These are phyloP conservation scores for Sphenodon punctatus DNA, from an alignment of 2,797 vertebrate genomes.

Conservation along the genomic window DNA sequence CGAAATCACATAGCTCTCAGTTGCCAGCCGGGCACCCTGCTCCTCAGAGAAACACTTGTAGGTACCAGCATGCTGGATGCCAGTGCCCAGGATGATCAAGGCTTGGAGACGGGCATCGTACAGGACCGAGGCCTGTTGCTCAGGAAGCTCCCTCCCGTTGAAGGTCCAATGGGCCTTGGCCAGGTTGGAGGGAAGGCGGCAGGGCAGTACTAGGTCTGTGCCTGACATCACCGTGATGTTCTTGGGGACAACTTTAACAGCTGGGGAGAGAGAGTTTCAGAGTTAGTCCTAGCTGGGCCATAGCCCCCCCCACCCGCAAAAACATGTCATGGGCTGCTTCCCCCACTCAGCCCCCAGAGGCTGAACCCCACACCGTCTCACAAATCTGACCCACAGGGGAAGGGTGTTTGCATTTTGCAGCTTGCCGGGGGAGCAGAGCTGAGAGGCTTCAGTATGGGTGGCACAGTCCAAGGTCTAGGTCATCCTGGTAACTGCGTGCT, in stretches of 20 bases:
- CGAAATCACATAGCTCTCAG: constrained; percentile 85
- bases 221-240: constrained; percentile 90
- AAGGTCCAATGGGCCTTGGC: constrained; percentile 88
- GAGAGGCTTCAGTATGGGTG: too few relatives aligned
- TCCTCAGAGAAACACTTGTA: constrained; percentile 92
- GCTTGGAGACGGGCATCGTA: constrained; percentile 85
- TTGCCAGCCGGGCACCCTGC: constrained; percentile 84
- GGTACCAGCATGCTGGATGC: constrained; percentile 81
- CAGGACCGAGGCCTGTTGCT: constrained; percentile 74
- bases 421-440: too few relatives aligned
- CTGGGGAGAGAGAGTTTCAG: background rate
- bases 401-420: too few relatives aligned
- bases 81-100: constrained; percentile 83
- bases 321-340: too few relatives aligned
- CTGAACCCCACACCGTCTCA: background rate
- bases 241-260: constrained; percentile 80
- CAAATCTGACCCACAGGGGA: too few relatives aligned
- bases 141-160: constrained; percentile 83
- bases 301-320: too few relatives aligned
- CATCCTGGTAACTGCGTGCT: too few relatives aligned
- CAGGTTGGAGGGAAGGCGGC: constrained; percentile 91
- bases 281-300: too few relatives aligned
- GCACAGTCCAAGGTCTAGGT: too few relatives aligned
- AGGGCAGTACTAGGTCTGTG: constrained; percentile 91
- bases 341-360: too few relatives aligned